Evolutionary conservation across 2,888 invertebrate genomes (phyloP), one percentile per base, ranked within the genome.

Genomic region (Steinernema scapterisci): DNA sequence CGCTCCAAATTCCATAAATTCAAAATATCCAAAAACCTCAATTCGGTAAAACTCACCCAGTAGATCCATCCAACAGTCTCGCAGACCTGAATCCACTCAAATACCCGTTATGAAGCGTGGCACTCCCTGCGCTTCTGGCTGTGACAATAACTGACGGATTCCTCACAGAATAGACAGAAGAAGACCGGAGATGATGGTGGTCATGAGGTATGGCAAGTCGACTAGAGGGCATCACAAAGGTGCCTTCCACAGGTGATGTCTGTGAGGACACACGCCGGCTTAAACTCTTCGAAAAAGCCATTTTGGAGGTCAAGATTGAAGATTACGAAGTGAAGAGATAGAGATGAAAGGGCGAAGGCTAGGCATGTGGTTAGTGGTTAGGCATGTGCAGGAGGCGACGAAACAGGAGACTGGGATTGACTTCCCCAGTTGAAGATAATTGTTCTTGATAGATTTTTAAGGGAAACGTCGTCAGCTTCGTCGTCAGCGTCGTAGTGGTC

Each of bases 61-160:
- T 63, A 19, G 63, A 63, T 6, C 13, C 25, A 16, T 63, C 63
- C 16, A 63, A 31, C 63, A 63, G 63, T 25, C 63, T 27, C 5
- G 63, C 63, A 27, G 63, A 63, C 25, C 63, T 25, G 31, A 63
- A 63, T 31, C 63, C 63, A n/a, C 63, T 63, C 31, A 27, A 11
- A 63, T 63, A 63, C 38, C 63, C 63, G n/a, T 63, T 63, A 16
- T 21, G 31, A 27, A 52, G 21, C 11, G 31, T 38, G 1, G 25
- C 63, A 38, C 63, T 63, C 16, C 63, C 63, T 1, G 27, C 16
- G 19, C 63, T 63, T n/a, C 63, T 63, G 2, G 63, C 31, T 25
- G 63, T 63, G 16, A 52, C 52, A 19, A 52, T 23, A 19, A 52
- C 52, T 23, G 63, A 63, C 63, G 63, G 63, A 5, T 63, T 63